Evolutionary conservation across 2,113 vertebrate species (phyloP).

Genomic region (Gopherus evgoodei): DNA sequence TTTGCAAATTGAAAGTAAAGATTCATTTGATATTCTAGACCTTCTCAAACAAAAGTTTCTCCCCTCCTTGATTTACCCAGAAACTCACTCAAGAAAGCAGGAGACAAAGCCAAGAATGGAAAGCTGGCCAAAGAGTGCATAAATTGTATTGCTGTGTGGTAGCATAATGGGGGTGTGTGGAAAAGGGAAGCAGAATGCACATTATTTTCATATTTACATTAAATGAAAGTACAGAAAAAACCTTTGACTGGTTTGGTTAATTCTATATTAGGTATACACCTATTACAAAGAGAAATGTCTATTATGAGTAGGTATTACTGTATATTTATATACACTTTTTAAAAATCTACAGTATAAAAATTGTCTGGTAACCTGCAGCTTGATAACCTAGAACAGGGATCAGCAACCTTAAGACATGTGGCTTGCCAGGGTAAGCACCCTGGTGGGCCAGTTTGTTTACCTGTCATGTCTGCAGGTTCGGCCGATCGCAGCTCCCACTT

Average conservation of each 20-base stretch:
- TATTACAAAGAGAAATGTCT: fast-evolving
- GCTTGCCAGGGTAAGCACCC: no score
- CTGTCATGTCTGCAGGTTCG: no score
- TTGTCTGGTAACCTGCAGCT: background rate
- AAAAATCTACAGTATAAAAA: background rate
- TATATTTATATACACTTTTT: background rate
- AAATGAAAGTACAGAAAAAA: background rate
- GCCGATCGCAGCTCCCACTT: no score
- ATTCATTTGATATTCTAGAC: background rate
- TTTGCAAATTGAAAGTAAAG: background rate
- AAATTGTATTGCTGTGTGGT: background rate
- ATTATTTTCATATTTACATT: background rate
- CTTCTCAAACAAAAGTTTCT: background rate
- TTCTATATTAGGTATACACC: background rate
- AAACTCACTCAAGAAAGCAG: background rate
- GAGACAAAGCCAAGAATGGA: background rate
- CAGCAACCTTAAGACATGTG: no score
- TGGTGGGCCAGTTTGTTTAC: no score
- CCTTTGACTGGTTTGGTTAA: background rate
- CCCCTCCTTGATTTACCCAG: background rate
- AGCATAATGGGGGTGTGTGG: fast-evolving
- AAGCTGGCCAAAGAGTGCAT: background rate
- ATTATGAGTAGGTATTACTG: background rate
- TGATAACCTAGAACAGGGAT: fast-evolving
- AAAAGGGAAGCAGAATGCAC: background rate